phyloP scores from a whole-genome alignment of 92 coral and sea anemone species.

The Epizoanthus illoricatus region DNA sequence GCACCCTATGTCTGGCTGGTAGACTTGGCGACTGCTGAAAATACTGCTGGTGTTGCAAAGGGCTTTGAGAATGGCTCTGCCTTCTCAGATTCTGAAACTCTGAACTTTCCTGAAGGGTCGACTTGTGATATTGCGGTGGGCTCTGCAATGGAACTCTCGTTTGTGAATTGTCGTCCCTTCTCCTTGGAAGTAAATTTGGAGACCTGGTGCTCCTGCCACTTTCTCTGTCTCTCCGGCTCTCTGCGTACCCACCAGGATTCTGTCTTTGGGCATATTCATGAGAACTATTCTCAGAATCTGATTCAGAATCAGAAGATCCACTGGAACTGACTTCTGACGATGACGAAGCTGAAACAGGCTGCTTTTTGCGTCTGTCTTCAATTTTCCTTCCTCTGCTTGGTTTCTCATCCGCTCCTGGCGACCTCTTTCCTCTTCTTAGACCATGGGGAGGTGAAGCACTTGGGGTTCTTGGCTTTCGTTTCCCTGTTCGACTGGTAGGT shows the following conservation, averaged over 20 bases:
- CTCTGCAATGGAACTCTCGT: too few relatives aligned
- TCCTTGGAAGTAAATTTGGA: too few relatives aligned
- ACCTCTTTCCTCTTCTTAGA: background rate
- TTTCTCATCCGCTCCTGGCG: background rate
- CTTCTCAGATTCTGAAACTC: background rate
- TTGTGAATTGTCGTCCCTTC: too few relatives aligned
- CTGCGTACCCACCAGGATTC: background rate
- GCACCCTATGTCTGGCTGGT: background rate
- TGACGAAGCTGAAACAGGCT: constrained; percentile 8
- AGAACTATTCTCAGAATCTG: constrained; percentile 33
- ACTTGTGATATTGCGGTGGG: too few relatives aligned
- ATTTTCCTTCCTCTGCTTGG: background rate
- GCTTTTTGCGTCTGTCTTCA: background rate
- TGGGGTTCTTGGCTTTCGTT: background rate
- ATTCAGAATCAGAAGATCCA: constrained; percentile 25
- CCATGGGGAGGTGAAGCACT: constrained; percentile 16
- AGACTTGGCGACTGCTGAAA: constrained; percentile 3
- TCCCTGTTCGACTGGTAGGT: background rate
- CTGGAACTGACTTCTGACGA: constrained; percentile 32
- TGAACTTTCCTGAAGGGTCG: background rate
- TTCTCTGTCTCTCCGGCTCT: background rate
- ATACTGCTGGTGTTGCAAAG: background rate
- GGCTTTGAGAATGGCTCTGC: constrained; percentile 10
- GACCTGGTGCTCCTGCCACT: too few relatives aligned
- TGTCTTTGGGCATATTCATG: background rate